phyloP scores from a whole-genome alignment of 1,140 invertebrate species.

The Drosophila arizonae region DNA sequence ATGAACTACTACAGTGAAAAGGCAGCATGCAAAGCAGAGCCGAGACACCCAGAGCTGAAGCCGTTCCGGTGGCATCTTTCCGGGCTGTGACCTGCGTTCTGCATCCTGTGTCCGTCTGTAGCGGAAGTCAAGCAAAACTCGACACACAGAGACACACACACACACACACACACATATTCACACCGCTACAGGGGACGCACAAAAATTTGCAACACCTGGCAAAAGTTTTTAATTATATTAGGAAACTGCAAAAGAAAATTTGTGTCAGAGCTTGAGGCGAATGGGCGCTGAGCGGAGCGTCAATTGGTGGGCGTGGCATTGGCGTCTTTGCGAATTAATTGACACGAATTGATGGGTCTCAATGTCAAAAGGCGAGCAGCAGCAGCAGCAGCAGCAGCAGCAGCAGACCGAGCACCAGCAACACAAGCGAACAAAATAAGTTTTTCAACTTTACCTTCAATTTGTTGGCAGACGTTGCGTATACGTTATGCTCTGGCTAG shows the following conservation, averaged over 20 bases:
- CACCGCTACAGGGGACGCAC: slow-evolving; percentile 7
- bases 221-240: slow-evolving; percentile 82
- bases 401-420: slow-evolving; percentile 5
- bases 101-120: slow-evolving; percentile 40
- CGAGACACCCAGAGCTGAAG: slow-evolving; percentile 39
- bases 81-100: slow-evolving; percentile 38
- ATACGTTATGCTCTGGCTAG: slow-evolving; percentile 59
- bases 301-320: slow-evolving; percentile 51
- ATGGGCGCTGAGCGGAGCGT: background rate
- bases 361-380: slow-evolving; percentile 60
- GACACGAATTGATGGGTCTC: slow-evolving; percentile 79
- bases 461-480: slow-evolving; percentile 64
- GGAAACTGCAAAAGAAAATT: slow-evolving; percentile 64
- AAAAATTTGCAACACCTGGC: slow-evolving; percentile 79
- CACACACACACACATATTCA: background rate
- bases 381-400: background rate
- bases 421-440: slow-evolving; percentile 41
- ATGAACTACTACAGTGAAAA: slow-evolving; percentile 59
- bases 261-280: slow-evolving; percentile 51
- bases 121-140: slow-evolving; percentile 63
- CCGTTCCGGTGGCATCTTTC: slow-evolving; percentile 51
- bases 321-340: slow-evolving; percentile 73
- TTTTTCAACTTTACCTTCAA: slow-evolving; percentile 74
- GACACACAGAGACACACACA: slow-evolving; percentile 19
- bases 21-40: slow-evolving; percentile 59